Evolutionary conservation across 1,140 invertebrate genomes (phyloP), one percentile per base, ranked within the genome.

Genomic region (Vanessa tameamea): DNA sequence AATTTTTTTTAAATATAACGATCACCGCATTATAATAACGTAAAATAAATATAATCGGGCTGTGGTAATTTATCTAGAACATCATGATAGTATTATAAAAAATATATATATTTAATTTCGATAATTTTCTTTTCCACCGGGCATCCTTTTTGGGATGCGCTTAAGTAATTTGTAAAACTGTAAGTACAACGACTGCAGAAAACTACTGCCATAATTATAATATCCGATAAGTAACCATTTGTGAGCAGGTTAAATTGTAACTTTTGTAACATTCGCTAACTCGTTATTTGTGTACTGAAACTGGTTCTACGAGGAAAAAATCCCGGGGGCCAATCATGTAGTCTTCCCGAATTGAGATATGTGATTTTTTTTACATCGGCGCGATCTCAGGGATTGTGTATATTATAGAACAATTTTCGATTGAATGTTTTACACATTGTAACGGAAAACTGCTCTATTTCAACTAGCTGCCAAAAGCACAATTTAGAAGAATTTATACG

Each of bases 241-340:
- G 47, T 73, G 75, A 67, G 70, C 64, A 65, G 57, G 61, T 73
- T 59, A 59, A 59, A 66, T 70, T n/a, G 66, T 65, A 68, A 64
- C 50, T 15, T 69, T 76, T 23, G 69, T 68, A 50, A 65, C 50
- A 72, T 61, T 61, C 57, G 57, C 57, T 15, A 14, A 15, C 3
- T 31, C 15, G 57, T 74, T 8, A 70, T 14, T 69, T 67, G 71
- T 70, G 43, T 37, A 57, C 48, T 64, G 31, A 50, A 23, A 63
- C 57, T 16, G 59, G 47, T 72, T 63, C 69, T 67, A 75, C 72
- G 68, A 69, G 66, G 59, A 70, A 73, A 76, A 78, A 69, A 79
- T 85, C 78, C 80, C 84, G 81, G 83, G 83, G 87, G 85, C 87
- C 87, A 88, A 88, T 81, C 66, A 75, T 73, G 51, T 80, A 82